Percentiles rank a stretch among this genome's conserved stretches.
Conservation (phyloP, 1,140 invertebrate genomes). For the Trachelipus rathkii region DNA sequence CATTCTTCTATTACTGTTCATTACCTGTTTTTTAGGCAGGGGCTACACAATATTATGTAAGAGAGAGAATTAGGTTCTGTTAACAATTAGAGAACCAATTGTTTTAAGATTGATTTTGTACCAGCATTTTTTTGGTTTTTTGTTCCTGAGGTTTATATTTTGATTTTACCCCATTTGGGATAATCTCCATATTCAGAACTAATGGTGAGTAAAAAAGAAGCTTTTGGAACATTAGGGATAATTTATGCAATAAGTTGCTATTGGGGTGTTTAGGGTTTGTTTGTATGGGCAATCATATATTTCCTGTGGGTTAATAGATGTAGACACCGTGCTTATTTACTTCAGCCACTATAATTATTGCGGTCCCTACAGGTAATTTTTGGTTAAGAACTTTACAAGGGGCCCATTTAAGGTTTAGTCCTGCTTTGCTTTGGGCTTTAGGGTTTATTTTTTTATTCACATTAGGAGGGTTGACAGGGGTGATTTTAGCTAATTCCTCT, state of each 20-base stretch:
- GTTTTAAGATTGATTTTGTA: too few relatives aligned
- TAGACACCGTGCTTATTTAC: conserved; percentile 70
- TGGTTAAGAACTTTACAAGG: conserved; percentile 51
- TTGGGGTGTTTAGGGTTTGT: conserved; percentile 60
- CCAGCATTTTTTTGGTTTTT: conserved; percentile 78
- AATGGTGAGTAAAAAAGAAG: conserved; percentile 57
- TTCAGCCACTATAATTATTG: conserved; percentile 66
- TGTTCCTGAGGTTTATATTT: conserved; percentile 73
- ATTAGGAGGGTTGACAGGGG: conserved; percentile 36
- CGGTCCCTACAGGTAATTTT: conserved; percentile 59
- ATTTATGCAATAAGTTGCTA: conserved; percentile 47
- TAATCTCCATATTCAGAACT: conserved; percentile 62
- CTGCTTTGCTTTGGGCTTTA: conserved; percentile 60
- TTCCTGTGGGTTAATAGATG: conserved; percentile 68
- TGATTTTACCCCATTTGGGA: conserved; percentile 60
- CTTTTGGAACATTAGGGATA: conserved; percentile 60
- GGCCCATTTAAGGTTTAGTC: conserved; percentile 55
- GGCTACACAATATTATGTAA: conserved; percentile 51
- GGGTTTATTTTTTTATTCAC: conserved; percentile 61
- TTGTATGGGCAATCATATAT: conserved; percentile 68
- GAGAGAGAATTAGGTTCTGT: too few relatives aligned
- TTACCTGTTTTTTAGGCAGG: too few relatives aligned
- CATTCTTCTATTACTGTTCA: too few relatives aligned
- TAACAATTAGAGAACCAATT: too few relatives aligned
- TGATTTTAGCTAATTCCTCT: conserved; percentile 65